Evolutionary conservation across 2,888 invertebrate species (phyloP).

Genomic region (Drosophila flavopinicola): DNA sequence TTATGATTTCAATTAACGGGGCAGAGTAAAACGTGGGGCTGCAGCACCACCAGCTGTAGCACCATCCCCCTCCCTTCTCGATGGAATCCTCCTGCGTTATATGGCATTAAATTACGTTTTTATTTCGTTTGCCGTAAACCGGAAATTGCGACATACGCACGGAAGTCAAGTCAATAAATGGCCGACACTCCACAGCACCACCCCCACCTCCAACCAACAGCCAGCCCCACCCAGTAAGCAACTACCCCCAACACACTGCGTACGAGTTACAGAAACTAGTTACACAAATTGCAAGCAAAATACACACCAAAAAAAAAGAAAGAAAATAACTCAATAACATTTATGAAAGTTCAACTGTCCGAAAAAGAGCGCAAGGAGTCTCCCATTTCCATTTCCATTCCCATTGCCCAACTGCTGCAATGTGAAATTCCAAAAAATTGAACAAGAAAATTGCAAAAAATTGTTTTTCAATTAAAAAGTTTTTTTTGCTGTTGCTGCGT

Average conservation of each 20-base stretch:
- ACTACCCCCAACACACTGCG: background rate
- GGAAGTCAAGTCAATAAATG: conserved; percentile 80
- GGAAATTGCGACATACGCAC: conserved; percentile 82
- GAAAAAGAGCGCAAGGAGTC: conserved; percentile 22
- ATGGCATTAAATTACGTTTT: conserved; percentile 75
- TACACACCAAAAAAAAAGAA: background rate
- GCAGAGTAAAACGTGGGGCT: conserved; percentile 35
- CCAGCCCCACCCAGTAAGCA: too few species aligned
- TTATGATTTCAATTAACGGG: conserved; percentile 74
- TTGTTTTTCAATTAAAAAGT: conserved; percentile 77
- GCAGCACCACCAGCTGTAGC: conserved; percentile 19
- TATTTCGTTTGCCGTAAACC: conserved; percentile 78
- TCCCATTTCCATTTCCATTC: too few species aligned
- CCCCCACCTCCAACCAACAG: background rate
- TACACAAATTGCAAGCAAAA: conserved; percentile 52
- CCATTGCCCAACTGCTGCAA: background rate
- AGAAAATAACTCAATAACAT: conserved; percentile 53
- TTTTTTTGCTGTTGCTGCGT: conserved; percentile 63
- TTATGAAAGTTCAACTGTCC: conserved; percentile 69
- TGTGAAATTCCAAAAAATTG: conserved; percentile 43
- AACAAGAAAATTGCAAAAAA: conserved; percentile 58
- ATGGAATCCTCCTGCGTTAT: conserved; percentile 27
- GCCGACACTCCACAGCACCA: conserved; percentile 30
- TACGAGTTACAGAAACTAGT: conserved; percentile 61
- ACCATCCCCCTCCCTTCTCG: conserved; percentile 13